These are phyloP conservation scores for Paradoxurus hermaphroditus DNA, from an alignment of 2,113 vertebrate species.

Conservation along the genomic window DNA sequence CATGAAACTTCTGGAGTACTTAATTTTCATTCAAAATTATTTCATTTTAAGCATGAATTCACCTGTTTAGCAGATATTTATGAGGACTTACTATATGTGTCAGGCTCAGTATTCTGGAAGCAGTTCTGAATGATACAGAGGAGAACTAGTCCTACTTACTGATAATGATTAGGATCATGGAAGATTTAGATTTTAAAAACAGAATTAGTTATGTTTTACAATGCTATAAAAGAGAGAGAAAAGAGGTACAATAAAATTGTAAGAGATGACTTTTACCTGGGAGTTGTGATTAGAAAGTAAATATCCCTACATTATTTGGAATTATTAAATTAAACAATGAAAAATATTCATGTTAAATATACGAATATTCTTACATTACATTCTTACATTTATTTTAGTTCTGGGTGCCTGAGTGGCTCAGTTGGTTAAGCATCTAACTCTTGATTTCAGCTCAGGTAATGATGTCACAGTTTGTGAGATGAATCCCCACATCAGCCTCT, in stretches of 20 bases:
- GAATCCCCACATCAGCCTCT: too few relatives aligned
- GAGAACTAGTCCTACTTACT: neutral
- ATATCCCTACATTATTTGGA: neutral
- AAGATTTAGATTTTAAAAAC: neutral
- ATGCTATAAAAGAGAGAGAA: neutral
- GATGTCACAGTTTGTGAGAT: too few relatives aligned
- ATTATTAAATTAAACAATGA: neutral
- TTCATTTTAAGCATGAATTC: neutral
- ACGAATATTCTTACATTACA: neutral
- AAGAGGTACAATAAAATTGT: neutral
- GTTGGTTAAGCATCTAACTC: too few relatives aligned
- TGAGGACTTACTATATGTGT: neutral
- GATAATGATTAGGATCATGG: neutral
- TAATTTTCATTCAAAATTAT: neutral
- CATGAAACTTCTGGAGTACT: neutral
- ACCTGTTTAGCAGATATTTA: neutral
- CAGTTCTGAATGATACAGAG: neutral
- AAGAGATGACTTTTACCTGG: neutral
- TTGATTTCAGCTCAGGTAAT: too few relatives aligned
- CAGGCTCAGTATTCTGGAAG: neutral
- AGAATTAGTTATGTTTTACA: neutral
- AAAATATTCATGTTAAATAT: neutral
- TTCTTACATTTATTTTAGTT: conserved; percentile 13
- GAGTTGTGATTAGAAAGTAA: neutral
- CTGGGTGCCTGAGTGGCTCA: neutral